These are phyloP conservation scores for Maniola hyperantus DNA, from an alignment of 2,888 invertebrate genomes.

Conservation along the genomic window DNA sequence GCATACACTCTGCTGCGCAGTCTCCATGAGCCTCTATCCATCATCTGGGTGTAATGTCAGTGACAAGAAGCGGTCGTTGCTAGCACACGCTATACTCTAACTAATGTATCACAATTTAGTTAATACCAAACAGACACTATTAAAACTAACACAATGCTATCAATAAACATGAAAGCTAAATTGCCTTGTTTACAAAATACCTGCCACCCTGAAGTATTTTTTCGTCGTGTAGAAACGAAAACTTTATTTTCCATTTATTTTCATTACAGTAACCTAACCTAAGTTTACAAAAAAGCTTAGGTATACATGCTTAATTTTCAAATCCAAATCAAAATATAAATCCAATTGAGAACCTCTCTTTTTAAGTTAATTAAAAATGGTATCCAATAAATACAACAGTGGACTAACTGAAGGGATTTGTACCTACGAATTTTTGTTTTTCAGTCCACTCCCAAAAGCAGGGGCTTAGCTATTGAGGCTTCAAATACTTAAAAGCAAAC, in stretches of 20 bases:
- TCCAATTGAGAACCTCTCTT: neutral
- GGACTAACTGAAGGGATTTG: too few species aligned
- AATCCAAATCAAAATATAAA: too few species aligned
- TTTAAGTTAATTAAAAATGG: too few species aligned
- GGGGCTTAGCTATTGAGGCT: too few species aligned
- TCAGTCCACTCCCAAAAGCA: too few species aligned
- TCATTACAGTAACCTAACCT: neutral
- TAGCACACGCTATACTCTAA: slow-evolving; percentile 13
- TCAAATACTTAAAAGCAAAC: too few species aligned
- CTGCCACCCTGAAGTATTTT: neutral
- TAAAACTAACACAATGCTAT: slow-evolving; percentile 5
- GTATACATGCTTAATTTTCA: too few species aligned
- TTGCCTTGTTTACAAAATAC: neutral
- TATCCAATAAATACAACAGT: too few species aligned
- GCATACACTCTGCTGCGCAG: slow-evolving; percentile 11
- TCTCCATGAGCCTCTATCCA: slow-evolving; percentile 14
- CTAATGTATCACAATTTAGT: slow-evolving; percentile 33
- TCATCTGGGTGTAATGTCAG: slow-evolving; percentile 19
- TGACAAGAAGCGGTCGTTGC: slow-evolving; percentile 20
- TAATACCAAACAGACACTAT: slow-evolving; percentile 28
- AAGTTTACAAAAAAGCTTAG: too few species aligned
- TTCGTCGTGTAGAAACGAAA: neutral
- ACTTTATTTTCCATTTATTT: neutral
- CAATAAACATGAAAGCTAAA: neutral
- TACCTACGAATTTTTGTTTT: too few species aligned